A percentile compares a stretch with the other conserved stretches of the same genome.
Conservation (phyloP, 2,113 vertebrate species). For the Engraulis encrasicolus region DNA sequence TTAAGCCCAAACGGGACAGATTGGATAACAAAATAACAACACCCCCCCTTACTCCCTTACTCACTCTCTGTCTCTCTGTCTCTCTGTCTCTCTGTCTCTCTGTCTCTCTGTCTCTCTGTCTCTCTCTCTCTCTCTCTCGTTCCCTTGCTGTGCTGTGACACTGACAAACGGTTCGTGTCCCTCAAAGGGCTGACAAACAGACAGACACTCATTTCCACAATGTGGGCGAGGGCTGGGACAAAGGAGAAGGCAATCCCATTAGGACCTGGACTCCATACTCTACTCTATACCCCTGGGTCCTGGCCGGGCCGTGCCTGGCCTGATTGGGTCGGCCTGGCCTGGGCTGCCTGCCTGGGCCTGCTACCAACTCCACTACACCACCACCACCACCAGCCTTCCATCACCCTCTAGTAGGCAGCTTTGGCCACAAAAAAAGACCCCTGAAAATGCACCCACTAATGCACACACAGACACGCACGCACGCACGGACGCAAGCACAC, state of each 20-base stretch:
- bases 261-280: constrained; percentile 68
- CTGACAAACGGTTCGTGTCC: constrained; percentile 66
- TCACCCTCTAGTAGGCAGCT: too few species aligned
- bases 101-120: constrained; percentile 6
- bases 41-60: neutral
- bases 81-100: neutral
- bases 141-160: constrained; percentile 58
- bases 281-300: too few species aligned
- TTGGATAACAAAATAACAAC: constrained; percentile 58
- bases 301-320: too few species aligned
- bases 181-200: constrained; percentile 72
- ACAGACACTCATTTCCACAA: constrained; percentile 74
- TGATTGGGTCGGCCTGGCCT: too few species aligned
- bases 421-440: too few species aligned
- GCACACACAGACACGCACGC: neutral
- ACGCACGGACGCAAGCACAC: neutral
- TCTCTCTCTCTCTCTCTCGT: constrained; percentile 7
- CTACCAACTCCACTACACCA: neutral
- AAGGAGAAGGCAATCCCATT: constrained; percentile 73
- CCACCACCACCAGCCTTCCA: neutral
- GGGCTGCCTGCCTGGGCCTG: constrained; percentile 31
- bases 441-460: too few species aligned
- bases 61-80: neutral
- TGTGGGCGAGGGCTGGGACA: constrained; percentile 69
- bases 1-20: constrained; percentile 69